These are phyloP conservation scores for Priocnemis perturbator DNA, from an alignment of 2,888 invertebrate species.

Conservation along the genomic window DNA sequence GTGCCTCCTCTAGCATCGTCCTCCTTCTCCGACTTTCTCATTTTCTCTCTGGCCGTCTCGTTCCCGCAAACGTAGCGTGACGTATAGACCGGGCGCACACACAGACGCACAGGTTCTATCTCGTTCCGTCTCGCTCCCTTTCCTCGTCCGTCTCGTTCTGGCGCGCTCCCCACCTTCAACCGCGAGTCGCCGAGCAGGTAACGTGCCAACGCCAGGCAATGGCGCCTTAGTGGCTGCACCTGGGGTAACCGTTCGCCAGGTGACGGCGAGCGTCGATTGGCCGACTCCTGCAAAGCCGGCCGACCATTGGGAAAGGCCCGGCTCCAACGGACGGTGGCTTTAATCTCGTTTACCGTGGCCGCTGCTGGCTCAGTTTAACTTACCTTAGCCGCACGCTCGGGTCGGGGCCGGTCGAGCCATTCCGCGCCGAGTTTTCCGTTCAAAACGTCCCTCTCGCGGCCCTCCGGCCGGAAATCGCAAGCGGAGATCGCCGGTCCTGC, in stretches of 20 bases:
- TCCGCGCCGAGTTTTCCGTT: conserved; percentile 24
- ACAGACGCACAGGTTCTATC: too few species aligned
- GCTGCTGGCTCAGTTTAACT: conserved; percentile 69
- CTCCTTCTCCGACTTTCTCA: conserved; percentile 4
- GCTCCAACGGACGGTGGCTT: conserved; percentile 57
- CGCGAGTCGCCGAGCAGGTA: conserved; percentile 44
- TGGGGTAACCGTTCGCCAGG: conserved; percentile 66
- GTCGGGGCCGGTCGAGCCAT: conserved; percentile 40
- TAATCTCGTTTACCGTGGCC: conserved; percentile 73
- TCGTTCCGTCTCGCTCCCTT: too few species aligned
- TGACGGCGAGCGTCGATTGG: conserved; percentile 50
- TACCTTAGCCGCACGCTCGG: conserved; percentile 69
- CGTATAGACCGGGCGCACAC: not conserved
- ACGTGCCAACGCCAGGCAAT: conserved; percentile 63
- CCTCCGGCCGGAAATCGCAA: too few species aligned
- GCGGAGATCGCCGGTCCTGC: too few species aligned
- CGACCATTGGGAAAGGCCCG: conserved; percentile 45
- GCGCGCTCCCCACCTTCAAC: too few species aligned
- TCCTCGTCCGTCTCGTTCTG: too few species aligned
- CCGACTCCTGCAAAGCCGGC: conserved; percentile 32
- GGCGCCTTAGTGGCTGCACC: conserved; percentile 65
- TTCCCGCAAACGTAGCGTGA: not conserved
- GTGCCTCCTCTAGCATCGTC: not conserved
- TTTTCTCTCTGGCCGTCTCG: conserved; percentile 3
- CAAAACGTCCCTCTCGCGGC: conserved; percentile 14